These are phyloP conservation scores for Sigmodon hispidus DNA, from an alignment of 2,113 vertebrate genomes.

Conservation along the genomic window DNA sequence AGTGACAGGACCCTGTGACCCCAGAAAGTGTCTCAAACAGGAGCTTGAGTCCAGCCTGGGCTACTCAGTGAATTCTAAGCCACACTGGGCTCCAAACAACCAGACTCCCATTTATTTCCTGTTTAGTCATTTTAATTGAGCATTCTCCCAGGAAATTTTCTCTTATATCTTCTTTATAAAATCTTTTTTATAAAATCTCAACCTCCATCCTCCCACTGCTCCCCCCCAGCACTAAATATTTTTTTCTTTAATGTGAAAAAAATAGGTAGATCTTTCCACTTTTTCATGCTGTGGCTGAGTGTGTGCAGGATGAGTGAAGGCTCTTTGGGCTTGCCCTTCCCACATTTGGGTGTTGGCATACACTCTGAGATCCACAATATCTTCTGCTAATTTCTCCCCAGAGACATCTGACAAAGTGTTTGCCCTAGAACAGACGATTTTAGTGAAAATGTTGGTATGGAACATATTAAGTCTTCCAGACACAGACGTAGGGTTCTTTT, in stretches of 20 bases:
- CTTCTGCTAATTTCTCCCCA: not conserved
- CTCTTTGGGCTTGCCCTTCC: not conserved
- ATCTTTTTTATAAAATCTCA: not conserved
- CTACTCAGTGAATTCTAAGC: too few relatives aligned
- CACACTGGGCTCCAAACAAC: too few relatives aligned
- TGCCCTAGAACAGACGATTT: slow-evolving; percentile 17
- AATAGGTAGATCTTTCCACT: not conserved
- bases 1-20: not conserved
- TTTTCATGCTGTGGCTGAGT: not conserved
- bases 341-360: not conserved
- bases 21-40: not conserved
- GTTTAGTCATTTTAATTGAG: not conserved
- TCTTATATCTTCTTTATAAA: not conserved
- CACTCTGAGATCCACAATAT: not conserved
- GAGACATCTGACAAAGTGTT: not conserved
- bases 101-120: not conserved
- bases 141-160: not conserved
- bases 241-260: not conserved
- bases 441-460: slow-evolving; percentile 56
- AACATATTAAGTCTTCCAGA: slow-evolving; percentile 53
- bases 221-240: not conserved
- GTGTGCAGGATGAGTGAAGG: not conserved
- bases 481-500: slow-evolving; percentile 23
- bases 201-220: rapidly evolving
- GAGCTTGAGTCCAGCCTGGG: not conserved